phyloP scores from a whole-genome alignment of 2,888 invertebrate species.

The Drosophila diplacantha region DNA sequence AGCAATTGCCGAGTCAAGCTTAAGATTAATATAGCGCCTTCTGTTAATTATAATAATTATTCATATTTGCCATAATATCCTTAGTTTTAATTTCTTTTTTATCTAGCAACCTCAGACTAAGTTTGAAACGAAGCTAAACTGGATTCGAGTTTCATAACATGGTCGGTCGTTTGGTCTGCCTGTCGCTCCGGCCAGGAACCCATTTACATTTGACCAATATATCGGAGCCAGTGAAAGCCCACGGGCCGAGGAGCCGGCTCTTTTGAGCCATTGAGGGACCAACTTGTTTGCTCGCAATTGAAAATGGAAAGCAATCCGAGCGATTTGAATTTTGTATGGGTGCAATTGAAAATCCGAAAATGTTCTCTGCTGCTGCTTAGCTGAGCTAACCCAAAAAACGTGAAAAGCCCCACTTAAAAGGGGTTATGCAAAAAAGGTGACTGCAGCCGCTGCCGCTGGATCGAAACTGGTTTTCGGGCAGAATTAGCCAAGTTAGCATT shows the following conservation, averaged over 20 bases:
- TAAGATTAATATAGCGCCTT: slow-evolving; percentile 14
- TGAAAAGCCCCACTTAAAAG: slow-evolving; percentile 47
- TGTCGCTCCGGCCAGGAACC: slow-evolving; percentile 8
- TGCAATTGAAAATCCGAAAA: slow-evolving; percentile 24
- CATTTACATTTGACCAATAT: slow-evolving; percentile 39
- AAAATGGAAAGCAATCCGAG: slow-evolving; percentile 33
- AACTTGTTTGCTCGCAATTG: slow-evolving; percentile 44
- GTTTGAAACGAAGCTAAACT: slow-evolving; percentile 20
- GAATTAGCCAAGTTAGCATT: slow-evolving; percentile 64
- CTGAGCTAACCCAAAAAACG: slow-evolving; percentile 40
- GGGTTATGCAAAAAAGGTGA: slow-evolving; percentile 57
- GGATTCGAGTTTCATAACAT: slow-evolving; percentile 51
- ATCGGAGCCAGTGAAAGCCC: slow-evolving; percentile 53
- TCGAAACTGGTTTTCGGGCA: slow-evolving; percentile 63
- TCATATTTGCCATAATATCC: neutral
- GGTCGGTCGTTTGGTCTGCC: neutral
- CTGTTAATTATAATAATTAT: slow-evolving; percentile 2
- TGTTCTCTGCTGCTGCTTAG: slow-evolving; percentile 26
- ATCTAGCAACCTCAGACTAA: slow-evolving; percentile 5
- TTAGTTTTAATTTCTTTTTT: slow-evolving; percentile 2
- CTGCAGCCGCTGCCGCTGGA: slow-evolving; percentile 32
- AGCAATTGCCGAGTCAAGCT: slow-evolving; percentile 13
- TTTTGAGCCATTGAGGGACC: slow-evolving; percentile 8
- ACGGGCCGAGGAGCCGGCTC: slow-evolving; percentile 20
- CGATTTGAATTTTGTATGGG: slow-evolving; percentile 7